Evolutionary conservation across 2,888 invertebrate species (phyloP), one percentile per base, ranked within the genome.

Genomic region (Unio delphinus): DNA sequence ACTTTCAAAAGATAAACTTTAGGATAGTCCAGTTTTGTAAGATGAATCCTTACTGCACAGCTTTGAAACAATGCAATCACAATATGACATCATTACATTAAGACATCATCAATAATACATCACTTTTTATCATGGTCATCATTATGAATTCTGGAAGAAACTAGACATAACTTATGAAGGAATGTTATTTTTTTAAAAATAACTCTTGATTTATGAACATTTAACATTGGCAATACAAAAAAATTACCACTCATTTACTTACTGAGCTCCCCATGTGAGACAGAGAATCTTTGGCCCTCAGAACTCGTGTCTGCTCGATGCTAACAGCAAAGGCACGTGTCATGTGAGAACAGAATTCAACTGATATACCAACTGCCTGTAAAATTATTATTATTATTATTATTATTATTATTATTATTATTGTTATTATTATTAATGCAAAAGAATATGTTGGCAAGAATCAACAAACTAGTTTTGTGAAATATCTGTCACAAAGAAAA

Each of bases 341-440:
- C 82, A 99, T 92, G 92, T 99, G 99, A 76, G 98, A 97, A 90
- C 98, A 98, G 91, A 99, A 99, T 91, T 99, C 99, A 59, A 99
- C 99, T 23, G 97, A 95, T 78, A 99, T 99, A 63, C 99, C 99
- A 80, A 99, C 95, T 55, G 98, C 96, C 98, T 95, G 87, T 20
- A 90, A 90, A 74, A 30, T 26, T 11, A 34, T 4, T 17, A 55
- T 55, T n/a, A 67, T 45, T 23, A 6, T 23, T n/a, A 34, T 30
- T 17, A 65, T 58, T 58, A 1, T 28, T 11, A 59, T 26, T 28
- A 18, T 45, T 28, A 17, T 23, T 23, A 23, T 23, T 23, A 23
- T 23, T 23, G 23, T 23, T 23, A 23, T 57, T 56, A 59, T 26
- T 28, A 18, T 45, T 28, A 17, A 6, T 15, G 45, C 45, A 45